Conservation (phyloP, 2,797 vertebrate species). For the Rhinatrema bivittatum region DNA sequence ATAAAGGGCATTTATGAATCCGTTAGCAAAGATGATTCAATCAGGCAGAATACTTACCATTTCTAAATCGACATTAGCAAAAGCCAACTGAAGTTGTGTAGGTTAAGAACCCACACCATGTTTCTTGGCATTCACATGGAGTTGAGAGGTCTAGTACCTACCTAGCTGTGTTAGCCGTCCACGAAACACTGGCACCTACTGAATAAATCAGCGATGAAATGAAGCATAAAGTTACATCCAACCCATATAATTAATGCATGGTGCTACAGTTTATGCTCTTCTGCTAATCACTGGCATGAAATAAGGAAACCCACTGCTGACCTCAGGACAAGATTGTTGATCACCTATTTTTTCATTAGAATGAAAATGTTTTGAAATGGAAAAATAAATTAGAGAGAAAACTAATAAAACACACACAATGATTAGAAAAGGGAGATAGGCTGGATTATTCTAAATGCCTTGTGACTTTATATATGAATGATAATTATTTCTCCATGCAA, state of each 20-base stretch:
- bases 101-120: not conserved
- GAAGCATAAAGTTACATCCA: not conserved
- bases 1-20: not conserved
- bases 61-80: not conserved
- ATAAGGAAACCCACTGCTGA: not conserved
- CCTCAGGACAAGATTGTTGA: not conserved
- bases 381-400: not conserved
- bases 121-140: not conserved
- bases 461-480: slow-evolving; percentile 14
- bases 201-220: not conserved
- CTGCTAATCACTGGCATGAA: not conserved
- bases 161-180: too few relatives aligned
- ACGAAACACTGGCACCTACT: not conserved
- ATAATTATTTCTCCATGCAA: slow-evolving; percentile 29
- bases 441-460: slow-evolving; percentile 13
- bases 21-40: not conserved
- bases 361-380: not conserved
- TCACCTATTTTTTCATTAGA: not conserved
- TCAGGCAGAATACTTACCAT: not conserved
- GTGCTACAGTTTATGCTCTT: not conserved
- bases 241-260: not conserved
- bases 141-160: accelerated
- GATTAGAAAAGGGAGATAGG: not conserved
- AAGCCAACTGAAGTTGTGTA: not conserved
- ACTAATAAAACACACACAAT: not conserved